Evolutionary conservation across 2,113 vertebrate genomes (phyloP).

Genomic region (Pan paniscus): DNA sequence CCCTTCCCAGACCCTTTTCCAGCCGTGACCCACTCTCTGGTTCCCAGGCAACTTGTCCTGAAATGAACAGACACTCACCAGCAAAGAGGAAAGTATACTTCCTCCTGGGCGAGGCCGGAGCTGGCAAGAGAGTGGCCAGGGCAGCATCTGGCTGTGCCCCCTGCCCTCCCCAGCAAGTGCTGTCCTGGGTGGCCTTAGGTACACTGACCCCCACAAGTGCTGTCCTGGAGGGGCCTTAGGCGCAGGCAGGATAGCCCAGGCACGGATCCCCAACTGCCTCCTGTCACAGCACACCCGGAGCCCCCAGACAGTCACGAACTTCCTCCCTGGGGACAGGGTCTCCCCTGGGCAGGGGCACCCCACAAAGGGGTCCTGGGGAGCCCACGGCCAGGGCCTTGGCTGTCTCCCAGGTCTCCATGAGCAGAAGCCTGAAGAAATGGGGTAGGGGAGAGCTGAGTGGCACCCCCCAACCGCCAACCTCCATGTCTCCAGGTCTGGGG

Average conservation of each 20-base stretch:
- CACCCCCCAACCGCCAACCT: not conserved
- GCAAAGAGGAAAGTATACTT: not conserved
- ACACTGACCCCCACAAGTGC: no score
- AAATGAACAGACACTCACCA: not conserved
- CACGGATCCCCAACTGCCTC: not conserved
- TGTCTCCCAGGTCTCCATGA: not conserved
- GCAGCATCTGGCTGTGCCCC: not conserved
- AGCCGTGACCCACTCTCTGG: not conserved
- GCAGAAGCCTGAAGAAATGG: not conserved
- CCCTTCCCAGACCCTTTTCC: not conserved
- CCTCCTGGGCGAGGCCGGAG: not conserved
- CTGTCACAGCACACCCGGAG: not conserved
- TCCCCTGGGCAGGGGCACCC: not conserved
- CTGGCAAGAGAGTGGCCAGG: not conserved
- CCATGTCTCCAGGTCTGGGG: not conserved
- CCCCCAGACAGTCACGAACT: not conserved
- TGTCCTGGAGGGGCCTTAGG: not conserved
- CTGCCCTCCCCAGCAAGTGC: no score
- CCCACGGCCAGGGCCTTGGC: fast-evolving
- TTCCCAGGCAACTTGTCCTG: not conserved
- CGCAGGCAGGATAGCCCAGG: not conserved
- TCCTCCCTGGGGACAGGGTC: not conserved
- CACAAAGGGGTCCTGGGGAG: not conserved
- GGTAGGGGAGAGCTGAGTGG: not conserved
- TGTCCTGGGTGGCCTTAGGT: not conserved